Conservation (phyloP, 2,797 vertebrate species). For the Tinamus major region DNA sequence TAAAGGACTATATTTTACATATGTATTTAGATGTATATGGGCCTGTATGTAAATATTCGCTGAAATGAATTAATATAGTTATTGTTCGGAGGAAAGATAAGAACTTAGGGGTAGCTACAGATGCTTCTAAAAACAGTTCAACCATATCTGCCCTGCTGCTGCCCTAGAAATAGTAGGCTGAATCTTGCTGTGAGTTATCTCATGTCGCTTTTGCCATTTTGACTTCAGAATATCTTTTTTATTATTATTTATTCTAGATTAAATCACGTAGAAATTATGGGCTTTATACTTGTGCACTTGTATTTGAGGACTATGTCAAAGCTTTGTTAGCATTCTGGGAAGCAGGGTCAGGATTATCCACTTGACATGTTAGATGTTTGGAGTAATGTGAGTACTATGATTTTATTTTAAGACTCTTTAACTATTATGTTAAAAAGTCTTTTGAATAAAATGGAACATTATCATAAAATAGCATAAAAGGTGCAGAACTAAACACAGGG, state of each 20-base stretch:
- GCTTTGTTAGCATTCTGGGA: neutral
- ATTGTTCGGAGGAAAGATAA: neutral
- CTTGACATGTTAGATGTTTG: neutral
- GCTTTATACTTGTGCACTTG: neutral
- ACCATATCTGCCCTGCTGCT: neutral
- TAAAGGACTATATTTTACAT: neutral
- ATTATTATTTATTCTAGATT: neutral
- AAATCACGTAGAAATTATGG: neutral
- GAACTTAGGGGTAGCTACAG: neutral
- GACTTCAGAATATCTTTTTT: neutral
- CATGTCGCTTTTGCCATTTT: neutral
- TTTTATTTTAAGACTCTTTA: neutral
- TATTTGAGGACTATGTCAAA: neutral
- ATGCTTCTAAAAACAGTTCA: neutral
- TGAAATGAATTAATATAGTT: neutral
- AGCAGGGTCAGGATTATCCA: neutral
- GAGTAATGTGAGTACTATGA: accelerated
- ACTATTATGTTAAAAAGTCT: neutral
- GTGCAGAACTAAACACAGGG: neutral
- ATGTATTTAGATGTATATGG: accelerated
- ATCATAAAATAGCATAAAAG: neutral
- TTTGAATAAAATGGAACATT: neutral
- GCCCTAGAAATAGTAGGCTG: neutral
- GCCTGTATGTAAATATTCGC: neutral
- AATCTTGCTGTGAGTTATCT: neutral